phyloP scores from a whole-genome alignment of 2,888 invertebrate genomes.

The Ichneumon xanthorius region DNA sequence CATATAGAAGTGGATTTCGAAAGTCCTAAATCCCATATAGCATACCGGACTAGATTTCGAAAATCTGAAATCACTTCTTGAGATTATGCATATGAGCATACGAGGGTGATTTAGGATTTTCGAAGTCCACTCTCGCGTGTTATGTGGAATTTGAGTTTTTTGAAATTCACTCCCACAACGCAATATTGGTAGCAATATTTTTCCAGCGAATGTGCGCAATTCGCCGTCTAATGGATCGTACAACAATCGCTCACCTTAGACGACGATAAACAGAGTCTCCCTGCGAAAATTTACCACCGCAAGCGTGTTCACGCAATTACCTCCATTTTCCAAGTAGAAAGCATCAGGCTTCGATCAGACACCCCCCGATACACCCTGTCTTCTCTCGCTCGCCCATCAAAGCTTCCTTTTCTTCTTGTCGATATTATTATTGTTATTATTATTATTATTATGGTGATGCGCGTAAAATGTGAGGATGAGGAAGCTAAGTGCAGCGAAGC shows the following conservation, averaged over 20 bases:
- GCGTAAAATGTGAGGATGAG: background rate
- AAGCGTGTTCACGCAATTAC: conserved; percentile 15
- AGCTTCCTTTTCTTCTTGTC: background rate
- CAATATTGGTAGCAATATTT: no score
- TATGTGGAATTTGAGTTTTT: no score
- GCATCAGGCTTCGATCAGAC: conserved; percentile 1
- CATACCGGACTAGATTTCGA: no score
- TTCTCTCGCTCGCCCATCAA: background rate
- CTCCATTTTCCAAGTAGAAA: background rate
- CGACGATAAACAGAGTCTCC: conserved; percentile 42
- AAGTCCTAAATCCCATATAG: no score
- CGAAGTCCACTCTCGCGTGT: no score
- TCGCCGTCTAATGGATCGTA: background rate
- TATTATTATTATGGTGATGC: conserved; percentile 25
- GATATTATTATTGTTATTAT: conserved; percentile 25
- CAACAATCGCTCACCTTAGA: background rate
- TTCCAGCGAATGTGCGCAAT: no score
- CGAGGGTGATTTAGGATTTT: no score
- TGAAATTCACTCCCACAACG: no score
- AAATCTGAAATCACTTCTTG: no score
- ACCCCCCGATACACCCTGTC: background rate
- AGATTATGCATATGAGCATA: no score
- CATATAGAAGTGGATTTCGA: no score
- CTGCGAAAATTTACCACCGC: background rate
- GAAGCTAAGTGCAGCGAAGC: conserved; percentile 36